Conservation (phyloP, 1,140 invertebrate species). For the Tetraneura akinire region DNA sequence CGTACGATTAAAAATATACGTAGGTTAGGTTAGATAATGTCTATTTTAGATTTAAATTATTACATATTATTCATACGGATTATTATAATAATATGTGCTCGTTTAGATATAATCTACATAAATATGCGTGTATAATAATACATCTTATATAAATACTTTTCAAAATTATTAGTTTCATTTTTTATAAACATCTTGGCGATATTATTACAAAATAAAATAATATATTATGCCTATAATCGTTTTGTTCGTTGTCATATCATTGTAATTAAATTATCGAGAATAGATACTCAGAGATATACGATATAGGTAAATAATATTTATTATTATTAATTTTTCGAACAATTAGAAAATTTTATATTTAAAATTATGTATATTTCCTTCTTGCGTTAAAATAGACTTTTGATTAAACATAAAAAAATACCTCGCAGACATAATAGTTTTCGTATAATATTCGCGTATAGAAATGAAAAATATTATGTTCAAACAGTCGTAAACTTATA, state of each 20-base stretch:
- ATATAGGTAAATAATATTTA: too few relatives aligned
- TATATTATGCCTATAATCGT: too few relatives aligned
- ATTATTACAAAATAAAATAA: background rate
- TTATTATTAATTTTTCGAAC: background rate
- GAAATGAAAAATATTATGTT: too few relatives aligned
- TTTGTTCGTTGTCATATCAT: background rate
- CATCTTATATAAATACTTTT: background rate
- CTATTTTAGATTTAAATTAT: background rate
- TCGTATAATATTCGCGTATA: too few relatives aligned
- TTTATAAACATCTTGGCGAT: background rate
- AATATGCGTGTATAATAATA: background rate
- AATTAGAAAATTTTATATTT: background rate
- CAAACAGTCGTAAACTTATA: too few relatives aligned
- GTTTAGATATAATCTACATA: too few relatives aligned
- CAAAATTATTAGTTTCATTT: slow-evolving; percentile 1
- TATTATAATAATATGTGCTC: too few relatives aligned
- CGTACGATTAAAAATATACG: background rate
- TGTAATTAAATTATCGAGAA: too few relatives aligned
- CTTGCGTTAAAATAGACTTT: background rate
- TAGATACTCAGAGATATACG: too few relatives aligned
- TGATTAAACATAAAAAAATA: background rate
- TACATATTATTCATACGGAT: background rate
- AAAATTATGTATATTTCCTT: background rate
- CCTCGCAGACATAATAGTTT: background rate
- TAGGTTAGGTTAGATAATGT: too few relatives aligned